These are phyloP conservation scores for Solenopsis fugax DNA, from an alignment of 1,140 invertebrate species.

Conservation along the genomic window DNA sequence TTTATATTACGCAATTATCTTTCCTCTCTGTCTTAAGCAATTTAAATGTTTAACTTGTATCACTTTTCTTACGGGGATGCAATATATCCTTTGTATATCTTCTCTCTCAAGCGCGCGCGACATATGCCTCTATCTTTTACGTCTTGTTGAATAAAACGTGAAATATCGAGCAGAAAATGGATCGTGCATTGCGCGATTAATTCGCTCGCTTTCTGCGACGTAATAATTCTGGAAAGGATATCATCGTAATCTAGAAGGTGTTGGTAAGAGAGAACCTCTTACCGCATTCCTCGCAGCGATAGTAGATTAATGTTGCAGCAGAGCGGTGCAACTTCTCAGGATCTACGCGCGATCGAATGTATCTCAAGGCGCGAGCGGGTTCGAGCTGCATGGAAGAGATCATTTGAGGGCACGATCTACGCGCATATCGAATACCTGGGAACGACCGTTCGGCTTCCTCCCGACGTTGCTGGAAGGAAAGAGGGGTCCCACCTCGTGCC, in stretches of 20 bases:
- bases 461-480: conserved; percentile 41
- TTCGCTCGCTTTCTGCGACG: not conserved
- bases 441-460: conserved; percentile 65
- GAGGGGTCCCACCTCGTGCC: conserved; percentile 55
- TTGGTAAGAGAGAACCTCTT: conserved; percentile 34
- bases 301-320: conserved; percentile 32
- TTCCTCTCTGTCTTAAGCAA: too few relatives aligned
- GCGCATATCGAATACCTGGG: conserved; percentile 63
- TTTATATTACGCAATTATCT: too few relatives aligned
- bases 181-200: not conserved
- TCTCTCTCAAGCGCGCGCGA: not conserved
- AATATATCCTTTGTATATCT: not conserved
- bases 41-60: too few relatives aligned
- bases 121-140: not conserved
- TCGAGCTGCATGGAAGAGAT: conserved; percentile 39
- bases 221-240: conserved; percentile 39
- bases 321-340: conserved; percentile 42
- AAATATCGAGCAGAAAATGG: not conserved
- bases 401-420: conserved; percentile 63
- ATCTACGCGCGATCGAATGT: conserved; percentile 56
- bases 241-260: conserved; percentile 26
- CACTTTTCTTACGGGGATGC: too few relatives aligned
- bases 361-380: conserved; percentile 39
- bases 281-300: conserved; percentile 26
- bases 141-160: not conserved